Base-by-base conservation (phyloP, 2,888 invertebrate genomes). In the Drosophila imparisetae region DNA sequence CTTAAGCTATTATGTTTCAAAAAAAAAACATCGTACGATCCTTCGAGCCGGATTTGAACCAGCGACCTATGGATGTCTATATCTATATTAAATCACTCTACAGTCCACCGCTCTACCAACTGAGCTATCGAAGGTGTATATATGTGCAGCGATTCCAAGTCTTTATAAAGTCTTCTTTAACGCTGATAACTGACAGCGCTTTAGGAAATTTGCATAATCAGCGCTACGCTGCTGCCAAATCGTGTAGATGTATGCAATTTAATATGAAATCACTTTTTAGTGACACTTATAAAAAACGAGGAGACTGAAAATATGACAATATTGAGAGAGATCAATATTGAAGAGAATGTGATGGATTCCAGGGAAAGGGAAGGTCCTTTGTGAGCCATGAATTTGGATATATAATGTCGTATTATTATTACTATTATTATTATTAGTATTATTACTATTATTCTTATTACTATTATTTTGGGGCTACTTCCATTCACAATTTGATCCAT, bases 81-180 rank as follows among this genome's bases (percentile, higher is more conserved):
- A 7, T 8, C 30, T 54, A 40, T 21, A 4, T 24, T 48, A 15
- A 15, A n/a, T 7, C 42, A 4, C 21, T 72, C 86, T 87, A 87
- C 86, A 87, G 86, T 87, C 86, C 89, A 87, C 86, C 86, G 86
- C 86, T 87, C 86, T 87, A 87, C 86, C 89, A 87, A 87, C 86
- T 87, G 89, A 87, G 89, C 86, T 87, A 85, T 85, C 86, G 85
- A 85, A 86, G 85, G 85, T 38, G 29, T 67, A 64, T 74, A 57
- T 45, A 18, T 13, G 0, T 29, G 49, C 40, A 29, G 4, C 3
- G 36, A 18, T 21, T 11, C 6, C 3, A 4, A 11, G 34, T 40
- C 29, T 42, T 6, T 30, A 11, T 38, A 55, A 65, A 36, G 29
- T 29, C 38, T 32, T 15, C 11, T 21, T 24, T 13, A 8, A 55